Conservation (phyloP, 2,113 vertebrate species). For the Phrynosoma platyrhinos region DNA sequence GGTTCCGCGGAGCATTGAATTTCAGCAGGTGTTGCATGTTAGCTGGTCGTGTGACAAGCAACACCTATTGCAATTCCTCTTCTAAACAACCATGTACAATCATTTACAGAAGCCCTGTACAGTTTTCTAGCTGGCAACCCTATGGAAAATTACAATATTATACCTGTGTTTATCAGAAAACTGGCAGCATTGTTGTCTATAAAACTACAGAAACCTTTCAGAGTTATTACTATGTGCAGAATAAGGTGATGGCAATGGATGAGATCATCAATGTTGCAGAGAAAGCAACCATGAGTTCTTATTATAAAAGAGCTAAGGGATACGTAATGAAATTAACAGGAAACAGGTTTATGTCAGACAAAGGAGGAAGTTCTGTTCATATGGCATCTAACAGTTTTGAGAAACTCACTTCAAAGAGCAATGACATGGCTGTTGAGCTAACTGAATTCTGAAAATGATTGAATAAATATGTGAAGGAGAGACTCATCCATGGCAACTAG, state of each 20-base stretch:
- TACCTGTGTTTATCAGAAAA: neutral
- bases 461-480: conserved; percentile 22
- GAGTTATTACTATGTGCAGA: neutral
- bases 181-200: neutral
- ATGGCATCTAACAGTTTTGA: neutral
- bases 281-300: neutral
- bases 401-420: conserved; percentile 17
- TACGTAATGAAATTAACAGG: conserved; percentile 18
- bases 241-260: neutral
- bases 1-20: too few relatives aligned
- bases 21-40: too few relatives aligned
- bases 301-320: conserved; percentile 1
- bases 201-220: neutral
- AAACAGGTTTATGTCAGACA: conserved; percentile 22
- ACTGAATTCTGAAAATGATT: conserved; percentile 18
- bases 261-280: conserved; percentile 5
- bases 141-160: neutral
- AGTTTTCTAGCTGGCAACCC: too few relatives aligned
- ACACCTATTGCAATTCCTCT: too few relatives aligned
- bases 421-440: neutral
- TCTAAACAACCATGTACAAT: too few relatives aligned
- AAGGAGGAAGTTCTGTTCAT: conserved; percentile 1
- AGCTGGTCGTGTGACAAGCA: too few relatives aligned
- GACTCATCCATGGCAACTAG: conserved; percentile 14
- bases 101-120: too few relatives aligned